A percentile compares a stretch with the other conserved stretches of the same genome.
Evolutionary conservation across 2,888 invertebrate genomes (phyloP).

Genomic region (Selenia dentaria): DNA sequence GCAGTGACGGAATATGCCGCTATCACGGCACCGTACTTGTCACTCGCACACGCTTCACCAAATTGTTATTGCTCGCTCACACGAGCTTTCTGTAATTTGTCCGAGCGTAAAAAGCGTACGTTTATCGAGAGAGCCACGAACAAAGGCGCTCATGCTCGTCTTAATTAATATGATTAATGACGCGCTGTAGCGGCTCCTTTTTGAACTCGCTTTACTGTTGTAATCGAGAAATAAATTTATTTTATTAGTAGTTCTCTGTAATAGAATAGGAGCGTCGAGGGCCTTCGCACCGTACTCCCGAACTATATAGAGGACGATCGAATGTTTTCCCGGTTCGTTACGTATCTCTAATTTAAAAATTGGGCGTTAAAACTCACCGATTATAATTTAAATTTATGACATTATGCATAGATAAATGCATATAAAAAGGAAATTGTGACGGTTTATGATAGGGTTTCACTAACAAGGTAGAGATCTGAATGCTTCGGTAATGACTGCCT

Average conservation of each 20-base stretch:
- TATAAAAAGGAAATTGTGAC: slow-evolving; percentile 65
- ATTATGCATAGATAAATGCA: slow-evolving; percentile 65
- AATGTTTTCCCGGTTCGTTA: slow-evolving; percentile 65
- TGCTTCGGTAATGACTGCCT: slow-evolving; percentile 46
- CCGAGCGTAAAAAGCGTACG: slow-evolving; percentile 55
- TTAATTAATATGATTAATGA: slow-evolving; percentile 84
- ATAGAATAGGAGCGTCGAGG: slow-evolving; percentile 69
- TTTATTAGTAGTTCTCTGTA: slow-evolving; percentile 78
- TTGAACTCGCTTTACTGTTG: slow-evolving; percentile 76
- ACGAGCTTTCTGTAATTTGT: slow-evolving; percentile 57
- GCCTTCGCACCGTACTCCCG: slow-evolving; percentile 41
- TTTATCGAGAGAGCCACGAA: slow-evolving; percentile 71
- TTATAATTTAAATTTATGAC: slow-evolving; percentile 77
- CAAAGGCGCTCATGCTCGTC: slow-evolving; percentile 78
- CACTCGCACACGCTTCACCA: slow-evolving; percentile 24
- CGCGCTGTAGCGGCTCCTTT: slow-evolving; percentile 68
- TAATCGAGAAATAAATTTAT: slow-evolving; percentile 84
- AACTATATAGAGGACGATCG: slow-evolving; percentile 49
- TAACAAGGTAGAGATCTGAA: slow-evolving; percentile 62
- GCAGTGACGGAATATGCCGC: slow-evolving; percentile 24
- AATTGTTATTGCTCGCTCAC: slow-evolving; percentile 51
- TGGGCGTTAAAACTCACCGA: slow-evolving; percentile 78
- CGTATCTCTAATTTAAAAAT: slow-evolving; percentile 76
- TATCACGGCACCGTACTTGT: slow-evolving; percentile 39
- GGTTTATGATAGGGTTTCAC: slow-evolving; percentile 57